These are phyloP conservation scores for Myotis myotis DNA, from an alignment of 2,797 vertebrate species.

Conservation along the genomic window DNA sequence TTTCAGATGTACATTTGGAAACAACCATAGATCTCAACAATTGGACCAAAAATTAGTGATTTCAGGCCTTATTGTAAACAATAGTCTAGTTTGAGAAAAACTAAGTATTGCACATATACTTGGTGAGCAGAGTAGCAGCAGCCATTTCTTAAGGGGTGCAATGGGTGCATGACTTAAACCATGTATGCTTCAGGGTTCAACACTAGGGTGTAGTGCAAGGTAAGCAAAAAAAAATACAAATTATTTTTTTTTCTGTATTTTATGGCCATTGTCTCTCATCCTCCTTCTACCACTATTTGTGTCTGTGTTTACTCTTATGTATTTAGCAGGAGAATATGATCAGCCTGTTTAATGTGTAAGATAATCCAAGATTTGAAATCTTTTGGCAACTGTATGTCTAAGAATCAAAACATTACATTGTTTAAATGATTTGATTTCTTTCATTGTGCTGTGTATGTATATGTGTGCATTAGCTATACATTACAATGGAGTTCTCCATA, in stretches of 20 bases:
- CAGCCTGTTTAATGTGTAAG: neutral
- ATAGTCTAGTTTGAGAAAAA: neutral
- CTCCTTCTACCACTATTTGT: neutral
- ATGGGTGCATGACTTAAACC: neutral
- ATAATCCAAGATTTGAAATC: neutral
- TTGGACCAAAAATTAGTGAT: neutral
- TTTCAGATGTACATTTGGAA: slow-evolving; percentile 27
- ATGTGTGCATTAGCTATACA: neutral
- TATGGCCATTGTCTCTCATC: neutral
- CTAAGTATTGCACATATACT: neutral
- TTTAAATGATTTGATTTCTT: slow-evolving; percentile 33
- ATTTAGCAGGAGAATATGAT: neutral
- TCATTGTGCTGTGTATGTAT: neutral
- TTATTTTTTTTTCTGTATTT: neutral
- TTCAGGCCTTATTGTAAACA: slow-evolving; percentile 20
- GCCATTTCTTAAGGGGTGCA: neutral
- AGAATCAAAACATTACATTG: slow-evolving; percentile 64
- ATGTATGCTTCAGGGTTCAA: neutral
- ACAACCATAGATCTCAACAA: slow-evolving; percentile 18
- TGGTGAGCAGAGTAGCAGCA: neutral
- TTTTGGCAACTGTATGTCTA: neutral
- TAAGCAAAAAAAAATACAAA: neutral
- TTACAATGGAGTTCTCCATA: slow-evolving; percentile 48
- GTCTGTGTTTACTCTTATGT: neutral
- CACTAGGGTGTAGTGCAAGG: neutral